Evolutionary conservation across 2,113 vertebrate genomes (phyloP).

Genomic region (Dinomys branickii): DNA sequence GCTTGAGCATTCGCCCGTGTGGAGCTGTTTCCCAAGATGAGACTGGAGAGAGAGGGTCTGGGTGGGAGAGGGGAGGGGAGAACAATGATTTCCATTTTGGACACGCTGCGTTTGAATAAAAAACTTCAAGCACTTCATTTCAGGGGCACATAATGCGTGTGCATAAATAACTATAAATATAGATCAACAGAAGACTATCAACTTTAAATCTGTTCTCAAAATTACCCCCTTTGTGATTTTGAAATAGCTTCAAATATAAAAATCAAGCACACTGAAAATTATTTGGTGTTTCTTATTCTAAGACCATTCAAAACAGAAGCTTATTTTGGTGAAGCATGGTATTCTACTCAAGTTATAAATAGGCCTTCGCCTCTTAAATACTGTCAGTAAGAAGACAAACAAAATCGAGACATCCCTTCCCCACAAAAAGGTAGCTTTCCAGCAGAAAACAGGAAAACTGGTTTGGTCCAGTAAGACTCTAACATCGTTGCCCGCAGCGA

Average conservation of each 20-base stretch:
- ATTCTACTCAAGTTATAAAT: constrained; percentile 42
- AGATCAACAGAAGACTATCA: not conserved
- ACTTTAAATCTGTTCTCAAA: constrained; percentile 42
- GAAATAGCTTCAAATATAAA: constrained; percentile 46
- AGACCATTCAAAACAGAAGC: constrained; percentile 33
- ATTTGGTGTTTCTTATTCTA: constrained; percentile 48
- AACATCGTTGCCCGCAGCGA: not conserved
- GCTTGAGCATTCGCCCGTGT: not conserved
- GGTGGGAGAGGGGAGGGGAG: not conserved
- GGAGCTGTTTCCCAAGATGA: not conserved
- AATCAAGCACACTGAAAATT: constrained; percentile 30
- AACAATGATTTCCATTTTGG: not conserved
- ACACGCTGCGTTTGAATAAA: not conserved
- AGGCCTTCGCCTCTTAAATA: not conserved
- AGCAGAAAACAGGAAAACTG: constrained; percentile 11
- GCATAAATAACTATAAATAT: not conserved
- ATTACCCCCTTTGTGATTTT: constrained; percentile 33
- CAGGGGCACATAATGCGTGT: not conserved
- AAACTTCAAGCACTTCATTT: constrained; percentile 16
- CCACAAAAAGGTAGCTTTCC: not conserved
- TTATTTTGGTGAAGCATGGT: constrained; percentile 2
- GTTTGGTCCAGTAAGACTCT: not conserved
- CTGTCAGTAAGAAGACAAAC: not conserved
- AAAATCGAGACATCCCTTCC: not conserved
- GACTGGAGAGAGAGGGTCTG: not conserved